Evolutionary conservation across 1,140 invertebrate species (phyloP), one percentile per base, ranked within the genome.

Genomic region (Wiebesia pumilae): DNA sequence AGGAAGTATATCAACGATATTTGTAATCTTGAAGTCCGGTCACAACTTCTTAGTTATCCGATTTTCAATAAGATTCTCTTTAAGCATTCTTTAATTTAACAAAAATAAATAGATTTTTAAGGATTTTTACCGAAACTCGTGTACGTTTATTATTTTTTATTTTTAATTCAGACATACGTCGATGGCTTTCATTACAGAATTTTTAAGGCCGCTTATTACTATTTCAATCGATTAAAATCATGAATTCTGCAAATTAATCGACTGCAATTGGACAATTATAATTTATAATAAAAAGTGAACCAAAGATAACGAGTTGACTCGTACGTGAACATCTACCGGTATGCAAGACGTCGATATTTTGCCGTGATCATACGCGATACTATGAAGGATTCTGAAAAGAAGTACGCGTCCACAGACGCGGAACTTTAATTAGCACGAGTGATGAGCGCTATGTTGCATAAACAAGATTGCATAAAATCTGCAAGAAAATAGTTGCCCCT

Each of bases 391-490:
- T 43, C 38, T 40, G 40, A 0, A 75, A 75, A 7, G 77, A 33
- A 35, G 3, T 54, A n/a, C 27, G 77, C 77, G 77, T 27, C n/a
- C 77, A 35, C 47, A 9, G n/a, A 79, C 24, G 43, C 51, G 43
- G 40, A n/a, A 38, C 75, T 79, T 79, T 54, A 54, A 51, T 79
- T 75, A 43, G 40, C 6, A n/a, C 38, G 71, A 75, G 27, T 75
- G 21, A 75, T 43, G 71, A 35, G 38, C 38, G 71, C 24, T 0
- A 75, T 43, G 38, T n/a, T 75, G 40, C 12, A 43, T 43, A 75
- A 75, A 75, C 7, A 43, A 75, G 71, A 75, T 75, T 75, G 40
- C 71, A 75, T 75, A 43, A 75, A 62, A 62, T 62, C 24, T 27
- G 4, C 24, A 27, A 62, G 58, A 27, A 62, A 75, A 75, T 75